Evolutionary conservation across 2,113 vertebrate genomes (phyloP), one percentile per base, ranked within the genome.

Genomic region (Aix galericulata): DNA sequence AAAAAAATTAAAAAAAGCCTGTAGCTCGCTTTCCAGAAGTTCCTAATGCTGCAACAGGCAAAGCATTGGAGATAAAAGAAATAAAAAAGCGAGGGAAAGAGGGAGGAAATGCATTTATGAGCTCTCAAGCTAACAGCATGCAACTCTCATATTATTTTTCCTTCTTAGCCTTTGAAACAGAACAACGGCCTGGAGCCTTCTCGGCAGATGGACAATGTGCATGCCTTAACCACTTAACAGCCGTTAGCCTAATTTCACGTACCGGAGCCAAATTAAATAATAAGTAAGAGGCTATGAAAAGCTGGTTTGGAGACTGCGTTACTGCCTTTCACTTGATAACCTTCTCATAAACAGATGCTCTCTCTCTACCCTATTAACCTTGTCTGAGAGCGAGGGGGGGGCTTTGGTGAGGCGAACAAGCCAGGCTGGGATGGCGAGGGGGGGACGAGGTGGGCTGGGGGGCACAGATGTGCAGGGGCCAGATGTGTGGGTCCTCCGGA

Each of bases 261-360:
- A 87, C 97, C 91, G 95, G 93, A 98, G 98, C 98, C 98, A 98
- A 98, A 98, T 98, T 98, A 98, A 98, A 98, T 98, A 97, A 97
- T 98, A 98, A 98, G 97, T 96, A 97, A 97, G 97, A 97, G 97
- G 96, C 97, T 97, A 97, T 97, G 97, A 98, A 98, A 98, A 98
- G 96, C 98, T 98, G 97, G 93, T 98, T 97, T 98, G 96, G 97
- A 98, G 97, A 89, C 94, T 95, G 44, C 32, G 42, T 95, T 97
- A 86, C 96, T 97, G 97, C 97, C 95, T 97, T 97, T 95, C 95
- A 93, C 95, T 98, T 88, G 93, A 98, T 93, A 97, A 97, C 95
- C 96, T 96, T 95, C 96, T 97, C 96, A 77, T 94, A 97, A 98
- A 95, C 97, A 97, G 97, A 97, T 98, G 98, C 93, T 97, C 84